These are phyloP conservation scores for Drosophila acutilabella DNA, from an alignment of 2,888 invertebrate species.

Conservation along the genomic window DNA sequence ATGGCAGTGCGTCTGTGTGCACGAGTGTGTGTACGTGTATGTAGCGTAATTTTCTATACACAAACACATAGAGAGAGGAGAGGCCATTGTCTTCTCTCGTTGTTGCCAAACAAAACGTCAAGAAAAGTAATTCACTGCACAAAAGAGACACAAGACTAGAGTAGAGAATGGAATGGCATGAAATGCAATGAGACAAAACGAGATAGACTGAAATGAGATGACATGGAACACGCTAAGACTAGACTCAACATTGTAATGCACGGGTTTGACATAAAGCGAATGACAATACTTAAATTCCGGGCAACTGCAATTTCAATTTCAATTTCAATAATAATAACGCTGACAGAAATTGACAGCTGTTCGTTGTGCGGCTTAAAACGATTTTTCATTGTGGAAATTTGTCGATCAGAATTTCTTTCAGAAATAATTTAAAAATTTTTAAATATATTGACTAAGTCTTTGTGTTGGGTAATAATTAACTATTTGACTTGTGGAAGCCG, in stretches of 20 bases:
- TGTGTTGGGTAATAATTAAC: constrained; percentile 14
- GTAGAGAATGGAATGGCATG: background rate
- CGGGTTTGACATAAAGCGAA: constrained; percentile 42
- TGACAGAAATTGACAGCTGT: constrained; percentile 48
- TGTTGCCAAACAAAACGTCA: constrained; percentile 77
- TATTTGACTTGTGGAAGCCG: constrained; percentile 15
- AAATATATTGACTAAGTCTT: constrained; percentile 4
- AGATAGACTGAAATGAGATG: constrained; percentile 14
- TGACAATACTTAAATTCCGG: constrained; percentile 20
- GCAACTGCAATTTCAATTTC: constrained; percentile 7
- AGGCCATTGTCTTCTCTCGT: constrained; percentile 71
- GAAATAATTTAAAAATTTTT: background rate
- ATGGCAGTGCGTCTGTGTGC: constrained; percentile 33
- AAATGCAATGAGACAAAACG: constrained; percentile 13
- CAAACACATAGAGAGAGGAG: constrained; percentile 19
- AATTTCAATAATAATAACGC: constrained; percentile 31
- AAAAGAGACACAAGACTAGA: constrained; percentile 40
- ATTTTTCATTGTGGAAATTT: constrained; percentile 30
- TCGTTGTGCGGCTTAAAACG: constrained; percentile 21
- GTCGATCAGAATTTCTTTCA: constrained; percentile 5
- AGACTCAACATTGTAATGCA: constrained; percentile 38
- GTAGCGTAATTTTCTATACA: constrained; percentile 50
- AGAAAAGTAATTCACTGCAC: constrained; percentile 75
- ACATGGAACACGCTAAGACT: constrained; percentile 14
- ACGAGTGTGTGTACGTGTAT: constrained; percentile 20